These are phyloP conservation scores for Heliconius erato DNA, from an alignment of 2,888 invertebrate species.

Conservation along the genomic window DNA sequence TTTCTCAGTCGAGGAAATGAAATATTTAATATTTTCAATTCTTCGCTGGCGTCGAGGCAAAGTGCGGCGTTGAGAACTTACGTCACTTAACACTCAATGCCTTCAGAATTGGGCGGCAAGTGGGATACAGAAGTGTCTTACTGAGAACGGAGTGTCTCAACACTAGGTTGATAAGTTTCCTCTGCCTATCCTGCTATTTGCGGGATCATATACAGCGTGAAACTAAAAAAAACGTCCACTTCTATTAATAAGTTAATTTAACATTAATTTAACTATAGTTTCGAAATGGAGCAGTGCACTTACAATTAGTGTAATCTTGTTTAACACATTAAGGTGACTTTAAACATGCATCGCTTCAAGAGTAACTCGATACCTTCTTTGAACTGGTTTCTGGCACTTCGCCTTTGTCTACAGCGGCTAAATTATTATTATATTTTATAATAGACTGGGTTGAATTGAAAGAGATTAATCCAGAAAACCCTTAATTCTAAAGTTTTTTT, in stretches of 20 bases:
- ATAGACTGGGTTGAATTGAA: constrained; percentile 23
- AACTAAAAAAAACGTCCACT: neutral
- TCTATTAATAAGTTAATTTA: neutral
- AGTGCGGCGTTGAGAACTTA: neutral
- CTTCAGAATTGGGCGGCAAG: no score
- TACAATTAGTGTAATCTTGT: constrained; percentile 10
- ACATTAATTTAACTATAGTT: neutral
- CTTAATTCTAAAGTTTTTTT: neutral
- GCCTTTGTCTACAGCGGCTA: constrained; percentile 36
- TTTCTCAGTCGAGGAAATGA: no score
- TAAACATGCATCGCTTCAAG: constrained; percentile 18
- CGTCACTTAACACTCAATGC: neutral
- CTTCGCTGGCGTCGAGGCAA: neutral
- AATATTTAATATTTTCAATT: constrained; percentile 6
- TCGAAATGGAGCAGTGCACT: constrained; percentile 11
- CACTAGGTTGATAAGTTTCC: neutral
- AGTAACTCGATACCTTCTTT: constrained; percentile 43
- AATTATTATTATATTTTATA: constrained; percentile 17
- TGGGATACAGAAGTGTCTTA: neutral
- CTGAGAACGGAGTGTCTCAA: neutral
- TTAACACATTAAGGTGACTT: constrained; percentile 28
- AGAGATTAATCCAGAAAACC: neutral
- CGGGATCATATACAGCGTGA: neutral
- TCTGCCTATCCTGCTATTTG: no score
- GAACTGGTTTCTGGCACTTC: constrained; percentile 45